Percentiles rank a stretch among this genome's conserved stretches.
Evolutionary conservation across 1,140 invertebrate genomes (phyloP).

Genomic region (Oryctes rhinoceros): DNA sequence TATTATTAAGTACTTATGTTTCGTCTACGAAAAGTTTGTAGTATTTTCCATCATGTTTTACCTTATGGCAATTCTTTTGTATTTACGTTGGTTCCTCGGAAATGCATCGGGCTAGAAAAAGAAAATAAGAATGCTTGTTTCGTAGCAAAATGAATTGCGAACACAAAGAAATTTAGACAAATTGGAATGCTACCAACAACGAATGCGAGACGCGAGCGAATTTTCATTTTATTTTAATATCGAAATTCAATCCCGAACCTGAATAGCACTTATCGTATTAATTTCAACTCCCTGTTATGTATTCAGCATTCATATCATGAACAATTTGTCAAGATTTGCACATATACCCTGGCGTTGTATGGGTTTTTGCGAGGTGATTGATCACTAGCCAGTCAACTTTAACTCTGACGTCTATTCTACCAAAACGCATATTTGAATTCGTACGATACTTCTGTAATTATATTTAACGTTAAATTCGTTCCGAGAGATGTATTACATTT

Average conservation of each 20-base stretch:
- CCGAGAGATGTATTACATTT: too few relatives aligned
- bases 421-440: slow-evolving; percentile 55
- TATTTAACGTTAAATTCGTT: slow-evolving; percentile 41
- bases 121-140: too few relatives aligned
- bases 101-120: too few relatives aligned
- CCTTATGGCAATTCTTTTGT: too few relatives aligned
- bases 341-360: slow-evolving; percentile 47
- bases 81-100: too few relatives aligned
- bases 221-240: slow-evolving; percentile 13
- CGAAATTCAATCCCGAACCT: neutral
- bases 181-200: too few relatives aligned
- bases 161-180: neutral
- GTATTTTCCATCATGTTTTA: too few relatives aligned
- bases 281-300: slow-evolving; percentile 44
- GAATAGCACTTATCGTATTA: slow-evolving; percentile 43
- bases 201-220: too few relatives aligned
- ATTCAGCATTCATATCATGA: slow-evolving; percentile 55
- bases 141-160: neutral
- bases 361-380: slow-evolving; percentile 50
- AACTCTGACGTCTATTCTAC: slow-evolving; percentile 53
- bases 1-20: too few relatives aligned
- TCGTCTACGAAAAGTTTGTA: too few relatives aligned
- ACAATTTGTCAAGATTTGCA: slow-evolving; percentile 59
- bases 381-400: slow-evolving; percentile 53
- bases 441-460: slow-evolving; percentile 53